Conservation (phyloP, 2,113 vertebrate genomes). For the Microtus oregoni region DNA sequence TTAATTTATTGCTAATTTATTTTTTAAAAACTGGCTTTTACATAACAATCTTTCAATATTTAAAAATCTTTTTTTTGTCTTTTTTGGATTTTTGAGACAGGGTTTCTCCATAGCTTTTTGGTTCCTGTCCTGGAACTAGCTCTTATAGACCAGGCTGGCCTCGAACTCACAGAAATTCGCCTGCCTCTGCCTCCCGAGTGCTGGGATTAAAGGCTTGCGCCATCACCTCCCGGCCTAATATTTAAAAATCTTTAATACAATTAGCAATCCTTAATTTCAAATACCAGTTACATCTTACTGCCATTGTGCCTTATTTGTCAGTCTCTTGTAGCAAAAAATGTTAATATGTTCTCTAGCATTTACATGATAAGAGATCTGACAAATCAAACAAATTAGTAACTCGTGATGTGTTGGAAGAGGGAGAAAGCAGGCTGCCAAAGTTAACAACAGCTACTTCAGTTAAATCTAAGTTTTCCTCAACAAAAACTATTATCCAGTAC, state of each 20-base stretch:
- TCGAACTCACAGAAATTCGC: no score
- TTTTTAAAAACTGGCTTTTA: background rate
- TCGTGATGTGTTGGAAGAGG: background rate
- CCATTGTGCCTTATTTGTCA: background rate
- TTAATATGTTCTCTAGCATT: background rate
- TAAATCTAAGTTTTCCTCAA: background rate
- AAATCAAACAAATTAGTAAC: background rate
- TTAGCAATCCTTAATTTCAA: slow-evolving; percentile 46
- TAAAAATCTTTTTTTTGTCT: background rate
- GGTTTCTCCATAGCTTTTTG: no score
- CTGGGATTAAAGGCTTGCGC: no score
- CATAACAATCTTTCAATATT: background rate
- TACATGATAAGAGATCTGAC: background rate
- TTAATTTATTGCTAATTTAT: background rate
- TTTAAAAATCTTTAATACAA: slow-evolving; percentile 2
- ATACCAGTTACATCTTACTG: background rate
- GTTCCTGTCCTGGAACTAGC: no score
- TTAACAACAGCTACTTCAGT: background rate
- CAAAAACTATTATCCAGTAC: background rate
- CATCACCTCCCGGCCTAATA: background rate
- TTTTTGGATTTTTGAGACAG: no score
- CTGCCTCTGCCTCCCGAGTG: no score
- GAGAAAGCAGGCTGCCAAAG: background rate
- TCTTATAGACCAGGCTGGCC: no score
- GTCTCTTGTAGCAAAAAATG: background rate